Percentiles rank a stretch among this genome's conserved stretches.
phyloP scores from a whole-genome alignment of 2,113 vertebrate genomes.

The Laterallus jamaicensis region DNA sequence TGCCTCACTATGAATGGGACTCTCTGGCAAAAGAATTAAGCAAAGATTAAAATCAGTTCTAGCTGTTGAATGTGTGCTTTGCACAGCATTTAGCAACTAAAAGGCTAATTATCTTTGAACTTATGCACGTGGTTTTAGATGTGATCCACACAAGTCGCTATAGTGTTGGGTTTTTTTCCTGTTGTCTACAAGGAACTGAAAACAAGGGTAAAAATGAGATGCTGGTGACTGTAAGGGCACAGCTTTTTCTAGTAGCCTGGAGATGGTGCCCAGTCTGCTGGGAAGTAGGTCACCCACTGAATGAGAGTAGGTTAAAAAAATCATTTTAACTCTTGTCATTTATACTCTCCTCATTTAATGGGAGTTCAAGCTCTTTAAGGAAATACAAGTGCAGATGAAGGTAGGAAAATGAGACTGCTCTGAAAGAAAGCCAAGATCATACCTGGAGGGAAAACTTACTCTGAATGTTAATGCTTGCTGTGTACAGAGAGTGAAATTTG shows the following conservation, averaged over 20 bases:
- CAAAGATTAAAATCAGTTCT: constrained; percentile 69
- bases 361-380: constrained; percentile 23
- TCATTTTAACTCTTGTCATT: neutral
- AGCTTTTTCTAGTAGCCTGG: neutral
- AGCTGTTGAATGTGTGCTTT: constrained; percentile 59
- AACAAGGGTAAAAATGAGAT: constrained; percentile 18
- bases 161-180: neutral
- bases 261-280: neutral
- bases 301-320: neutral
- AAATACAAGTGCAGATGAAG: neutral
- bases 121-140: constrained; percentile 53
- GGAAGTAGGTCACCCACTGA: neutral
- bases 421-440: constrained; percentile 29
- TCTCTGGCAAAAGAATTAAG: constrained; percentile 68
- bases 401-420: constrained; percentile 11
- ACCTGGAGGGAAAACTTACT: neutral
- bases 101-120: constrained; percentile 62
- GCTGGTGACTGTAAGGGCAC: neutral
- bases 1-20: constrained; percentile 44
- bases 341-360: neutral
- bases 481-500: neutral
- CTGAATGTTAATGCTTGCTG: neutral
- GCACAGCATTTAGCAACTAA: constrained; percentile 53
- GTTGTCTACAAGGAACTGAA: constrained; percentile 9
- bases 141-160: neutral